Percentiles rank a stretch among this genome's conserved stretches.
Evolutionary conservation across 2,888 invertebrate species (phyloP).

Genomic region (Plusia festucae): DNA sequence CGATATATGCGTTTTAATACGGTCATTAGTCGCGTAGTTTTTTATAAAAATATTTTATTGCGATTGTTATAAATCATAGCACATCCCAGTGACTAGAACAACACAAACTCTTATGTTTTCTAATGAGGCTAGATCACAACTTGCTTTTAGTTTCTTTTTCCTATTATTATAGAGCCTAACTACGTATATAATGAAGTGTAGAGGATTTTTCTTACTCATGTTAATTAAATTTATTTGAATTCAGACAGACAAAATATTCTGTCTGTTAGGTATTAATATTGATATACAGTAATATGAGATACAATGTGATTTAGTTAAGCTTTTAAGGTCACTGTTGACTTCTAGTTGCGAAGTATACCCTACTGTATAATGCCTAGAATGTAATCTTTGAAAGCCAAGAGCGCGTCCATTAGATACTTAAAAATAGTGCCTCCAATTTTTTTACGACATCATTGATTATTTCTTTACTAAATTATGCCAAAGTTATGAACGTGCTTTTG

Average conservation of each 20-base stretch:
- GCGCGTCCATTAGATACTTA: slow-evolving; percentile 62
- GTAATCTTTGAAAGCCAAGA: slow-evolving; percentile 47
- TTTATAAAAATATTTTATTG: slow-evolving; percentile 47
- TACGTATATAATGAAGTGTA: slow-evolving; percentile 19
- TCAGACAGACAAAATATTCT: slow-evolving; percentile 9
- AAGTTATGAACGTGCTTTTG: slow-evolving; percentile 44
- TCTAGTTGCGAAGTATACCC: slow-evolving; percentile 47
- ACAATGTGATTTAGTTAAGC: slow-evolving; percentile 50
- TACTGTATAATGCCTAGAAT: slow-evolving; percentile 48
- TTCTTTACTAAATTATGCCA: slow-evolving; percentile 48
- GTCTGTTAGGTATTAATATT: slow-evolving; percentile 38
- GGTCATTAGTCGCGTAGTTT: slow-evolving; percentile 33
- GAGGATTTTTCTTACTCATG: slow-evolving; percentile 3
- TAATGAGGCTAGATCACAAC: slow-evolving; percentile 42
- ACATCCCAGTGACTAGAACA: slow-evolving; percentile 25
- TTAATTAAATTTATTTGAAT: slow-evolving; percentile 22
- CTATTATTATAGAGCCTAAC: slow-evolving; percentile 18
- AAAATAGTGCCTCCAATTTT: slow-evolving; percentile 52
- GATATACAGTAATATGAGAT: slow-evolving; percentile 28
- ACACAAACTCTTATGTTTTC: slow-evolving; percentile 24
- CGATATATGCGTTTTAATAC: slow-evolving; percentile 15
- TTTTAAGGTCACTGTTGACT: slow-evolving; percentile 45
- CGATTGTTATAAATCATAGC: slow-evolving; percentile 22
- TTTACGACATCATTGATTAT: slow-evolving; percentile 18
- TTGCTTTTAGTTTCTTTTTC: slow-evolving; percentile 16